Percentiles rank a stretch among this genome's conserved stretches.
phyloP scores from a whole-genome alignment of 1,140 invertebrate species.

The Pentalonia nigronervosa region DNA sequence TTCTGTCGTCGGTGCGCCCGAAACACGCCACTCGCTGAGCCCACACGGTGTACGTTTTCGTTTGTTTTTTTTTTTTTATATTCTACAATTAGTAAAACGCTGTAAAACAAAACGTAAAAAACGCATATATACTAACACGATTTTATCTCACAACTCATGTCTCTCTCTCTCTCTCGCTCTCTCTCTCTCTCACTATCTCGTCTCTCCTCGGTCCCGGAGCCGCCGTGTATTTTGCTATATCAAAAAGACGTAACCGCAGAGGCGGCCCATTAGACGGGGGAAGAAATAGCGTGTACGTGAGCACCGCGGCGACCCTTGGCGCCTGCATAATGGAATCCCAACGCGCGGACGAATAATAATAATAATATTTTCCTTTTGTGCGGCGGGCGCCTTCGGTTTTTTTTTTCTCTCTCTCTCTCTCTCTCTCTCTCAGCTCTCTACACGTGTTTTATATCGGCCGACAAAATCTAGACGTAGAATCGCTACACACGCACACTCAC shows the following conservation, averaged over 20 bases:
- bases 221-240: neutral
- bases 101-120: neutral
- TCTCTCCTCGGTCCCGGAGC: neutral
- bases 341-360: slow-evolving; percentile 25
- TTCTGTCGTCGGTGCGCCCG: neutral
- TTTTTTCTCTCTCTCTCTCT: neutral
- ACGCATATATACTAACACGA: neutral
- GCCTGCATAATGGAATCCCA: slow-evolving; percentile 54
- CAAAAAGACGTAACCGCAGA: slow-evolving; percentile 11
- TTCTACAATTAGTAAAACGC: neutral
- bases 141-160: neutral
- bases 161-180: neutral
- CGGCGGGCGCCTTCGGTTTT: neutral
- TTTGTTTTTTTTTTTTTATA: neutral
- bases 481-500: neutral
- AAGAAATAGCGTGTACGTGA: neutral
- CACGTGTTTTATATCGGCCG: slow-evolving; percentile 49
- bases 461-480: slow-evolving; percentile 43
- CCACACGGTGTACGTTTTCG: neutral
- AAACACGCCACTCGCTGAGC: neutral
- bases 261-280: slow-evolving; percentile 33
- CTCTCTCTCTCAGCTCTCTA: neutral
- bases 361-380: slow-evolving; percentile 53
- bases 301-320: slow-evolving; percentile 37
- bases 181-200: too few relatives aligned